These are phyloP conservation scores for Choristoneura fumiferana DNA, from an alignment of 1,140 invertebrate species.

Conservation along the genomic window DNA sequence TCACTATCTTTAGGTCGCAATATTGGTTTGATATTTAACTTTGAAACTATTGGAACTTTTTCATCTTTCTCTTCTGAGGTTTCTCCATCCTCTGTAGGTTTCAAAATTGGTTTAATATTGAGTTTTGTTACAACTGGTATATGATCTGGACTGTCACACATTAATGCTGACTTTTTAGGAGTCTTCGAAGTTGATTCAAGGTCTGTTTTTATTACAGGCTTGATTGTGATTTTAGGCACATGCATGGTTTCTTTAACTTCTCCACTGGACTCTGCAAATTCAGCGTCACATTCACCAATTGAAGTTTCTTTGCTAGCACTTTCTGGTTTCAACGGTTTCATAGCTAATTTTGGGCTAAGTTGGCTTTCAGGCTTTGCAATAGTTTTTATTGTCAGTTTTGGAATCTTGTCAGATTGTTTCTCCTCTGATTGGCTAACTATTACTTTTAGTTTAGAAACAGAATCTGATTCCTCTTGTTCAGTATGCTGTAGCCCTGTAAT, in stretches of 20 bases:
- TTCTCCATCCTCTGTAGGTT: constrained; percentile 59
- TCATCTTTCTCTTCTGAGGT: constrained; percentile 47
- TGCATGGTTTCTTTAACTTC: constrained; percentile 50
- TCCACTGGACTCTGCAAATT: constrained; percentile 38
- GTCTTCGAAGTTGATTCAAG: constrained; percentile 40
- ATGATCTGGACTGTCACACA: constrained; percentile 57
- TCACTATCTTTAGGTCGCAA: constrained; percentile 71
- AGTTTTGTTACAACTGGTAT: constrained; percentile 70
- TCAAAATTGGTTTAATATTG: constrained; percentile 72
- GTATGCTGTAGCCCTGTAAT: constrained; percentile 63
- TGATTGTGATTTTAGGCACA: constrained; percentile 75
- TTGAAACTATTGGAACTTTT: constrained; percentile 74
- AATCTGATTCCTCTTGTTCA: constrained; percentile 48
- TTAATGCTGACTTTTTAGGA: constrained; percentile 41
- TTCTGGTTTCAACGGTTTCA: constrained; percentile 63
- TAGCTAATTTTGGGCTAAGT: constrained; percentile 65
- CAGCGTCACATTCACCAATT: constrained; percentile 30
- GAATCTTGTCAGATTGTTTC: constrained; percentile 57
- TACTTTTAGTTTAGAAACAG: constrained; percentile 56
- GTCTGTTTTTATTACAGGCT: constrained; percentile 58
- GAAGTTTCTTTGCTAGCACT: constrained; percentile 36
- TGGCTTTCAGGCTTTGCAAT: constrained; percentile 60
- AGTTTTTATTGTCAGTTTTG: constrained; percentile 71
- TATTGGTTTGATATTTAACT: constrained; percentile 74
- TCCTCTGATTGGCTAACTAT: constrained; percentile 61